Evolutionary conservation across 2,888 invertebrate species (phyloP).

Genomic region (Habroteleia sp.): DNA sequence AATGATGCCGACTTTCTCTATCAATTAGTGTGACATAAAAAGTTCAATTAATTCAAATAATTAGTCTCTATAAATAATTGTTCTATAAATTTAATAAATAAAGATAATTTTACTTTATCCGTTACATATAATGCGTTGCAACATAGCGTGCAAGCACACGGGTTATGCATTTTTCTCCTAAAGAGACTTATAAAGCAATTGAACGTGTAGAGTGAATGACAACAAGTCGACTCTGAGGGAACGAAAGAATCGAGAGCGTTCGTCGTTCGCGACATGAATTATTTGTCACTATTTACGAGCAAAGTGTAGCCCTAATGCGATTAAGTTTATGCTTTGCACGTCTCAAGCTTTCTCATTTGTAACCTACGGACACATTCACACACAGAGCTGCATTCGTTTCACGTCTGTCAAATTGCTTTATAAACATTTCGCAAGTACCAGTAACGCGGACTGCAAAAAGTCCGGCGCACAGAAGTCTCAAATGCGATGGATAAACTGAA

Average conservation of each 20-base stretch:
- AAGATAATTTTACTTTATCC: no score
- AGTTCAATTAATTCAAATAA: no score
- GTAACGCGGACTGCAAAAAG: constrained; percentile 17
- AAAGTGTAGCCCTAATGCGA: constrained; percentile 53
- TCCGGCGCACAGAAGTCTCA: constrained; percentile 14
- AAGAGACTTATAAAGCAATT: no score
- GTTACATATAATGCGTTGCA: no score
- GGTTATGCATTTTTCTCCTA: no score
- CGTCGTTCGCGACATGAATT: constrained; percentile 35
- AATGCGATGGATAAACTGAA: constrained; percentile 30
- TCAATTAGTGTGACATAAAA: no score
- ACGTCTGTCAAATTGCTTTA: constrained; percentile 57
- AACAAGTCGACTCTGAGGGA: constrained; percentile 19
- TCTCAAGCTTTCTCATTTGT: constrained; percentile 37
- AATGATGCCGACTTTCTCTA: no score
- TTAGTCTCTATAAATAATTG: no score
- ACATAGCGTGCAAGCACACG: no score
- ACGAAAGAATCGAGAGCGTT: constrained; percentile 20
- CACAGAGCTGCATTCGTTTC: constrained; percentile 37
- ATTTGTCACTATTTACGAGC: constrained; percentile 55
- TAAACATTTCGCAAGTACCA: constrained; percentile 57
- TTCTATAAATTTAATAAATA: no score
- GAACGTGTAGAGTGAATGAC: constrained; percentile 23
- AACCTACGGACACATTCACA: constrained; percentile 23
- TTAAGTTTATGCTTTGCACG: constrained; percentile 60